Base-by-base conservation (phyloP, 64 coral and sea anemone genomes). In the Anthopleura sola region DNA sequence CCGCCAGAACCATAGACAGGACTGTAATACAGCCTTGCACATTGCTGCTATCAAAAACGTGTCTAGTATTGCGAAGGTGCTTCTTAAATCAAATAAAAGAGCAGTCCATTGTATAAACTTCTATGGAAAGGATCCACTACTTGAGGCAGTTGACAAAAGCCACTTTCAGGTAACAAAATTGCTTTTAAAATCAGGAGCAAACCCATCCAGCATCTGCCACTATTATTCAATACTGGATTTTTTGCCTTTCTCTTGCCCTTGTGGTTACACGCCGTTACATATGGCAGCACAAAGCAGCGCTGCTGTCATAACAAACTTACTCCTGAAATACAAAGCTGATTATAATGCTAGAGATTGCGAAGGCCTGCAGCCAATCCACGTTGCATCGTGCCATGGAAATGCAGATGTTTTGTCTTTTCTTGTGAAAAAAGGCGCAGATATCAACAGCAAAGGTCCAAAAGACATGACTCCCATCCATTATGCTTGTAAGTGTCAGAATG, bases 61-160 rank as follows among this genome's bases (percentile, higher is more conserved):
- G 12, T 14, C 36, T 23, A 3, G 46, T 2, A 40, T 78, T 23
- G 75, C 17, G 29, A 32, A 78, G 13, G 1, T 78, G 36, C 38
- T 78, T 39, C 75, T 44, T 40, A 78, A 78, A 14, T 69, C 64
- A 14, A 69, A 32, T 3, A 69, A 69, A 28, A 69, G 33, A 9
- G 26, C 64, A 32, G 64, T 69, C 3, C 64, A 69, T 32, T 69
- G 64, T 28, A 69, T 69, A 69, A 89, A 47, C 66, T 71, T 31
- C 28, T 71, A 32, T 71, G 66, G 66, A 71, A 71, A 71, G 28
- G 33, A 46, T 40, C 87, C 94, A 8, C 84, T 92, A 10, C 90
- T 90, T 31, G 90, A 89, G 29, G 94, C 94, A 18, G 79, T 87
- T 5, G 12, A 84, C n/a, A 84, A 75, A n/a, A 87, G 90, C 37